These are phyloP conservation scores for Natator depressus DNA, from an alignment of 2,113 vertebrate genomes.

Conservation along the genomic window DNA sequence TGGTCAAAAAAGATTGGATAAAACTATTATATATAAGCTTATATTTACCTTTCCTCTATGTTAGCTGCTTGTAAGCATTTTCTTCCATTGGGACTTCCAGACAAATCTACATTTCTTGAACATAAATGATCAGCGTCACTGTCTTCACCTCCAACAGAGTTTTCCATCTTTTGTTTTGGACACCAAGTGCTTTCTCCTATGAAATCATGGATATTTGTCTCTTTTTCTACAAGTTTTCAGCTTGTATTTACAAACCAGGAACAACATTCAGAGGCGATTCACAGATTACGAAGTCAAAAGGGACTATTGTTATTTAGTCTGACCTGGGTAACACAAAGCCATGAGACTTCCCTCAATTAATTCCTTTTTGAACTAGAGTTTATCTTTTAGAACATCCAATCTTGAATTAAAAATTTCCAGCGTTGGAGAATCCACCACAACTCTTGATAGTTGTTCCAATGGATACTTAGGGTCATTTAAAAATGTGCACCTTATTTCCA, in stretches of 20 bases:
- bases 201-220: not conserved
- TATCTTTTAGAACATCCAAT: not conserved
- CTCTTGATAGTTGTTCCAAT: not conserved
- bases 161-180: conserved; percentile 65
- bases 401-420: not conserved
- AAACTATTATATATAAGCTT: not conserved
- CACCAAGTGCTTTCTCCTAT: conserved; percentile 59
- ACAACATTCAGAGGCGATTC: not conserved
- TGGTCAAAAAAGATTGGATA: not conserved
- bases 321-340: not conserved
- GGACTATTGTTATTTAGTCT: not conserved
- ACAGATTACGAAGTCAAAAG: not conserved
- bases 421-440: not conserved
- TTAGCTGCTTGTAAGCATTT: conserved; percentile 40
- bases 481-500: not conserved
- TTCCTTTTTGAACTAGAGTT: not conserved
- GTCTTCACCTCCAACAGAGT: conserved; percentile 32
- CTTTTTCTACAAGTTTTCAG: not conserved
- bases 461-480: not conserved
- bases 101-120: not conserved
- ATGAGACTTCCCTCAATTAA: not conserved
- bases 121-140: not conserved
- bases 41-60: conserved; percentile 79
- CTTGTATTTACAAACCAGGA: not conserved
- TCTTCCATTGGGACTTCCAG: not conserved